Percentiles rank a stretch among this genome's conserved stretches.
These are phyloP conservation scores for Cardinalis cardinalis DNA, from an alignment of 2,113 vertebrate genomes.

Conservation along the genomic window DNA sequence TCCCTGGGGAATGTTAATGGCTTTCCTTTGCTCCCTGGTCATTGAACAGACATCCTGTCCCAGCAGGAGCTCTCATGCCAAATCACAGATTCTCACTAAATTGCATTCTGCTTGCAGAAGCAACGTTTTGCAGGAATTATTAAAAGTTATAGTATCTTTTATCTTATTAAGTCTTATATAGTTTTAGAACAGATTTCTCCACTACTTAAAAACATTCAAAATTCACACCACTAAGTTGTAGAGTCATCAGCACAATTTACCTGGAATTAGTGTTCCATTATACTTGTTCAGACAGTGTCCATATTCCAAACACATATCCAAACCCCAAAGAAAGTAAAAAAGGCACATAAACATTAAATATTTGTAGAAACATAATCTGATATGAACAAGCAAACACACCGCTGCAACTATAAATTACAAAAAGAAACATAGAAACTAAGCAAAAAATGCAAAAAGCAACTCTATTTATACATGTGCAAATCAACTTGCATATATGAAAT, in stretches of 20 bases:
- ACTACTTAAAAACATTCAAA: neutral
- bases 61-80: neutral
- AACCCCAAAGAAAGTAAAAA: slow-evolving; percentile 64
- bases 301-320: slow-evolving; percentile 23
- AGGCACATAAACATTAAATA: slow-evolving; percentile 75
- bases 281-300: slow-evolving; percentile 48
- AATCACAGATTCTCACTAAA: neutral
- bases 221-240: neutral
- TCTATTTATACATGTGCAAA: slow-evolving; percentile 81
- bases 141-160: neutral
- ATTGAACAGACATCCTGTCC: neutral
- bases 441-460: slow-evolving; percentile 59
- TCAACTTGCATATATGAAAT: slow-evolving; percentile 74
- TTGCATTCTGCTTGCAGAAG: neutral
- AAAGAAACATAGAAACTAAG: slow-evolving; percentile 41
- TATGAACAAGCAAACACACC: slow-evolving; percentile 46
- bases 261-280: slow-evolving; percentile 44
- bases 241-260: neutral
- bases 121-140: neutral
- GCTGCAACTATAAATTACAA: slow-evolving; percentile 58
- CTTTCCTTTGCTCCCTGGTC: neutral
- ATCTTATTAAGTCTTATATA: neutral
- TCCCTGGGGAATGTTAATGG: neutral
- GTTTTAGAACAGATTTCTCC: neutral
- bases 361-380: slow-evolving; percentile 35